Percentiles rank a stretch among this genome's conserved stretches.
Conservation (phyloP, 1,140 invertebrate genomes). For the Drosophila sp. region DNA sequence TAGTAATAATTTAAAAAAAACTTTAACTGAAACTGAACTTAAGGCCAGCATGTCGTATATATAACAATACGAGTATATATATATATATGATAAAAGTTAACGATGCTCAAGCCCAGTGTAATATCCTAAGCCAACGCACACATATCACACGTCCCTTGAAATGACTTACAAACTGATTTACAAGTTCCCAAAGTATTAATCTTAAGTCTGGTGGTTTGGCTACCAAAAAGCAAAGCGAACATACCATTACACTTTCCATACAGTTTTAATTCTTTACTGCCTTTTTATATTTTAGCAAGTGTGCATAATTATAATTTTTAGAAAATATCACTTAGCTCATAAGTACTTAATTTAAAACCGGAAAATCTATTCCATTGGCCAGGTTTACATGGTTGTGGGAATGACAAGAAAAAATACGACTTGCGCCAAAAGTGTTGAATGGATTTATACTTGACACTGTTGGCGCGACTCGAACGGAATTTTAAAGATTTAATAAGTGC, state of each 20-base stretch:
- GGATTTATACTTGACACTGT: conserved; percentile 28
- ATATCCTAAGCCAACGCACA: conserved; percentile 66
- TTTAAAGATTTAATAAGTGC: conserved; percentile 42
- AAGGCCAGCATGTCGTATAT: conserved; percentile 12
- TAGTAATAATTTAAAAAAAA: conserved; percentile 20
- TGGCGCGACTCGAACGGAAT: conserved; percentile 52
- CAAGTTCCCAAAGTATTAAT: conserved; percentile 79
- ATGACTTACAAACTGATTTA: conserved; percentile 50
- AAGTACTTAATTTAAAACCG: conserved; percentile 16
- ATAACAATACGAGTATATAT: conserved; percentile 12
- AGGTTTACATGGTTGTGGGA: conserved; percentile 30
- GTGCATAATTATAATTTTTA: conserved; percentile 36
- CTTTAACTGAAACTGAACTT: conserved; percentile 12
- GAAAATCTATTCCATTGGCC: conserved; percentile 36
- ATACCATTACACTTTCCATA: conserved; percentile 40
- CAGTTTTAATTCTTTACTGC: conserved; percentile 54
- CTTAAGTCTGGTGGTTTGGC: conserved; percentile 55
- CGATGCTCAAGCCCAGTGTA: conserved; percentile 66
- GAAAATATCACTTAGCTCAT: conserved; percentile 29
- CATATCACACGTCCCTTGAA: conserved; percentile 70
- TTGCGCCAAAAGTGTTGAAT: conserved; percentile 49
- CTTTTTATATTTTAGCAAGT: conserved; percentile 35
- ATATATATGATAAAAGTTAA: conserved; percentile 19
- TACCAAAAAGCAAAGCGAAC: conserved; percentile 25
- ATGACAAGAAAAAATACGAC: conserved; percentile 33